Evolutionary conservation across 1,140 invertebrate species (phyloP), one percentile per base, ranked within the genome.

Genomic region (Drosophila sulfurigaster): DNA sequence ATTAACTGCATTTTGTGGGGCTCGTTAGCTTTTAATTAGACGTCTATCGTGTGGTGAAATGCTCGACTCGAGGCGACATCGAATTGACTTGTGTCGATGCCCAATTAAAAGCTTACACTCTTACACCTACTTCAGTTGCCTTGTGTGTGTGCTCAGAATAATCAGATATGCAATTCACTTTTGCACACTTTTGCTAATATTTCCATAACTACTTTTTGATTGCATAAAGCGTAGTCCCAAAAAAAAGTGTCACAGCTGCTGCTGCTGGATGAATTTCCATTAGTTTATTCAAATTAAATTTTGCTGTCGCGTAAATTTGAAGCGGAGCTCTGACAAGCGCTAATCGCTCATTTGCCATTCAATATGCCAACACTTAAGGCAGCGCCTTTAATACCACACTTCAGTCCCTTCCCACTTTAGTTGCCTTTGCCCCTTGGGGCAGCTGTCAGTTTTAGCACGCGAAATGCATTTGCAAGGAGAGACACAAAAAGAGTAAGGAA

Each of bases 261-360:
- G 38, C 1, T 10, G 35, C 35, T 8, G 3, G 35, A 52, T 30
- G 25, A 52, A 54, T 54, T 52, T 32, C 28, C 51, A 54, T 54
- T 54, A 35, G 28, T 54, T 54, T 81, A 81, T 81, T 81, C 73
- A 81, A 81, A 81, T 81, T 60, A 16, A 76, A 81, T 67, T 67
- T 80, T 10, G 60, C 32, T 68, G 57, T 81, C 67, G 59, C 67
- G 62, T 72, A 74, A 72, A 73, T 81, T 72, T 77, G 67, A 73
- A 81, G 78, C 46, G 59, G 13, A 15, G 32, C 1, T 11, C 20
- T 45, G 63, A 81, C 75, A 75, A 74, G 79, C 78, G 79, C 79
- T 82, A 82, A 82, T 82, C 79, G 79, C 80, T 82, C 79, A 82
- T 82, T 82, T 78, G 75, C 75, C 79, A 82, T 82, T 82, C 80